Evolutionary conservation across 2,113 vertebrate genomes (phyloP).

Genomic region (Oceanites oceanicus): DNA sequence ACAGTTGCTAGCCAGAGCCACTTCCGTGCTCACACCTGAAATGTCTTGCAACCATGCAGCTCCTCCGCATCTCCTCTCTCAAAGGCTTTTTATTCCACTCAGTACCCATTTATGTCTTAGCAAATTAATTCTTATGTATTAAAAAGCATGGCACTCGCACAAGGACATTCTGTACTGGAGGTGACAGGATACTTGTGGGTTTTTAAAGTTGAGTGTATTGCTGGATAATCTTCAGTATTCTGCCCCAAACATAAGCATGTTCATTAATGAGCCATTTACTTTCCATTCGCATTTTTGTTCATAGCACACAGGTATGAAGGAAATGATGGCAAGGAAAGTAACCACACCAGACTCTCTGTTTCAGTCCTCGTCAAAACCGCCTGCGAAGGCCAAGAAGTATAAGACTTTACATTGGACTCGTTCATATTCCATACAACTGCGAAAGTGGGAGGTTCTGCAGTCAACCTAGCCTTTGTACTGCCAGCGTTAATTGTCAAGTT

Average conservation of each 20-base stretch:
- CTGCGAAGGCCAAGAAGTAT: not conserved
- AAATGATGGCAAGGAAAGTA: not conserved
- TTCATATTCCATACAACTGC: not conserved
- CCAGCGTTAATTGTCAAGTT: not conserved
- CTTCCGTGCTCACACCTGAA: not conserved
- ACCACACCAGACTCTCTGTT: not conserved
- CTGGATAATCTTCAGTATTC: not conserved
- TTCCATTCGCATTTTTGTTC: not conserved
- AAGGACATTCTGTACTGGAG: not conserved
- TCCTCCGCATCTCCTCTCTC: not conserved
- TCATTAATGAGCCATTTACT: not conserved
- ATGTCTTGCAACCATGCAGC: not conserved
- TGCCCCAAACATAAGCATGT: not conserved
- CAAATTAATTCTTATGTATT: not conserved
- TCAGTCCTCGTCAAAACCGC: rapidly evolving
- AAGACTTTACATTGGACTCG: not conserved
- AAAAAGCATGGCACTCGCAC: not conserved
- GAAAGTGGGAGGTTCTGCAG: not conserved
- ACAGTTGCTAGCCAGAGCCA: not conserved
- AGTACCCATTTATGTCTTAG: not conserved
- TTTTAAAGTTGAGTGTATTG: not conserved
- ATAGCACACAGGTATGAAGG: not conserved
- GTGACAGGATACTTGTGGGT: not conserved
- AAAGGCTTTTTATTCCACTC: not conserved
- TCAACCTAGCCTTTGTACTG: rapidly evolving